Percentiles rank a stretch among this genome's conserved stretches.
Conservation (phyloP, 2,888 invertebrate genomes). For the Brachypalpus laphriformis region DNA sequence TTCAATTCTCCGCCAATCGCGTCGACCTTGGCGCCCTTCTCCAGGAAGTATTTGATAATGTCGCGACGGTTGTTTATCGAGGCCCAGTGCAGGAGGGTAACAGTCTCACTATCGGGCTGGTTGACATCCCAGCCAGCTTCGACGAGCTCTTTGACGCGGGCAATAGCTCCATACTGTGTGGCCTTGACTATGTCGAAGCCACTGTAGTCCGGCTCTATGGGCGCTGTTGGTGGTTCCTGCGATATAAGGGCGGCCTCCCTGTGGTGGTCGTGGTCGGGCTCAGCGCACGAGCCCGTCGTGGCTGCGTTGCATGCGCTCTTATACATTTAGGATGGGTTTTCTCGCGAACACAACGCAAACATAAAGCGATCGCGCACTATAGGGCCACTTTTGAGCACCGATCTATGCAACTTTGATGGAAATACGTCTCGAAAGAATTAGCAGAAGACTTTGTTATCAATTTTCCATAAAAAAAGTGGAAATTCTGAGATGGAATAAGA, state of each 20-base stretch:
- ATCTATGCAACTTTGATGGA: not conserved
- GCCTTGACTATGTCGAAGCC: conserved; percentile 96
- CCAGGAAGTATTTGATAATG: conserved; percentile 93
- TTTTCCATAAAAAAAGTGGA: conserved; percentile 66
- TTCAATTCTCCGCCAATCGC: conserved; percentile 97
- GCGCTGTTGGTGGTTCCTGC: conserved; percentile 86
- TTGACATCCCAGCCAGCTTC: conserved; percentile 97
- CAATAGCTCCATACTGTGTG: conserved; percentile 96
- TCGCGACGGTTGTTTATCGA: conserved; percentile 98
- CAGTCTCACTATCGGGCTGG: conserved; percentile 96
- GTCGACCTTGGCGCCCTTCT: conserved; percentile 94
- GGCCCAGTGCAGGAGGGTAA: conserved; percentile 99
- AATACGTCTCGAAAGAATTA: conserved; percentile 25
- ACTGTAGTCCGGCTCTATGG: conserved; percentile 89
- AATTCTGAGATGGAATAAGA: conserved; percentile 59
- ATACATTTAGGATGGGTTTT: conserved; percentile 84
- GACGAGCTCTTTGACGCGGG: conserved; percentile 91
- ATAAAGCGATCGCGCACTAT: conserved; percentile 63
- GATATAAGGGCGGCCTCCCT: conserved; percentile 84
- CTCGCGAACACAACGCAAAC: conserved; percentile 62
- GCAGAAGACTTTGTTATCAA: conserved; percentile 50
- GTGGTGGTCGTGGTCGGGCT: conserved; percentile 84
- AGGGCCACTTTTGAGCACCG: conserved; percentile 21
- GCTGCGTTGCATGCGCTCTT: conserved; percentile 89
- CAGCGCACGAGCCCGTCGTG: conserved; percentile 86